phyloP scores from a whole-genome alignment of 1,140 invertebrate species.

The Dendroctonus valens region DNA sequence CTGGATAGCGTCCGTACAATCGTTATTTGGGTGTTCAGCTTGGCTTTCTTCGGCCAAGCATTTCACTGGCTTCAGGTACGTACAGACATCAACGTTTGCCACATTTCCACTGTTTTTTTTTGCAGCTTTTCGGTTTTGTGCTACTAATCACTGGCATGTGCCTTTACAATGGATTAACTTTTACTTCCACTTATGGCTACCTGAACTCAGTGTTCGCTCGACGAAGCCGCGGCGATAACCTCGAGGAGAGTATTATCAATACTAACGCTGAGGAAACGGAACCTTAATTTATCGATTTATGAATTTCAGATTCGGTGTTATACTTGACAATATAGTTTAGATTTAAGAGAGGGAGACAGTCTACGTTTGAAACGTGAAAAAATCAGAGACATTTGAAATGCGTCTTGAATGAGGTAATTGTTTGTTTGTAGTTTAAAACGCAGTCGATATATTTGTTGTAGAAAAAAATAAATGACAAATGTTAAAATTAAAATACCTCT shows the following conservation, averaged over 20 bases:
- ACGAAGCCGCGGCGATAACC: slow-evolving; percentile 10
- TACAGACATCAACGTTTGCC: slow-evolving; percentile 2
- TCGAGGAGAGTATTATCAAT: slow-evolving; percentile 26
- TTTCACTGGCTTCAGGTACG: slow-evolving; percentile 78
- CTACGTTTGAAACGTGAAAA: too few relatives aligned
- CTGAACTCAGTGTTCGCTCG: slow-evolving; percentile 17
- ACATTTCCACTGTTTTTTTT: slow-evolving; percentile 17
- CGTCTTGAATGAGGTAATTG: too few relatives aligned
- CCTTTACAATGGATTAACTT: slow-evolving; percentile 45
- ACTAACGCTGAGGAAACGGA: slow-evolving; percentile 21
- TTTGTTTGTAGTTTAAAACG: too few relatives aligned
- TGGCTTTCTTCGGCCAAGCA: slow-evolving; percentile 71
- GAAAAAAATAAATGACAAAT: too few relatives aligned
- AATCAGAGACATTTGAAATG: too few relatives aligned
- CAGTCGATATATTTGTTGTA: too few relatives aligned
- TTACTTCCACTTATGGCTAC: slow-evolving; percentile 23
- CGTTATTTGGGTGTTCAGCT: slow-evolving; percentile 82
- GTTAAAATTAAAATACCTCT: too few relatives aligned
- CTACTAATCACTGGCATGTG: slow-evolving; percentile 43
- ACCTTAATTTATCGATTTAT: background rate
- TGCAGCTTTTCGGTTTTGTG: slow-evolving; percentile 43
- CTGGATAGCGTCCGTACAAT: slow-evolving; percentile 87
- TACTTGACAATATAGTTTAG: too few relatives aligned
- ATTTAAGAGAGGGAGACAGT: too few relatives aligned
- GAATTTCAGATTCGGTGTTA: too few relatives aligned